Conservation (phyloP, 2,113 vertebrate species). For the Tragelaphus buxtoni region DNA sequence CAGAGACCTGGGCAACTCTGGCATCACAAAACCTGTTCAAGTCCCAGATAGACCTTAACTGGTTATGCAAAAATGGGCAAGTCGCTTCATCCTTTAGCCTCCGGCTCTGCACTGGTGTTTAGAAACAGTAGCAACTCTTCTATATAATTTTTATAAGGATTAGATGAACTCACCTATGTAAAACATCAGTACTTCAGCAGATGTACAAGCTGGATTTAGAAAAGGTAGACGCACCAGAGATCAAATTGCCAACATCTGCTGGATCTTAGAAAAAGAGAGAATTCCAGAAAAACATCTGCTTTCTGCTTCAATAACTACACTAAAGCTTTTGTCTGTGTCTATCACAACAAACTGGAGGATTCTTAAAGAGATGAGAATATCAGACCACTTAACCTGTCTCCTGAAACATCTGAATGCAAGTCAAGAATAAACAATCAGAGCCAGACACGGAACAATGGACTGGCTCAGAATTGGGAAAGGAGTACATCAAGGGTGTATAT, state of each 20-base stretch:
- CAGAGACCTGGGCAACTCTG: background rate
- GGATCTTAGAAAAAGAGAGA: background rate
- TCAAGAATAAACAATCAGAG: background rate
- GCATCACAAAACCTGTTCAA: too few relatives aligned
- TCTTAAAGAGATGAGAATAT: background rate
- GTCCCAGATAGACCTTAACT: background rate
- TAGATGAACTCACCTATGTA: background rate
- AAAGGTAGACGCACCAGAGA: background rate
- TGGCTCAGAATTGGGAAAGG: background rate
- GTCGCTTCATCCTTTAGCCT: background rate
- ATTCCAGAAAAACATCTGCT: background rate
- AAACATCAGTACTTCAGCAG: background rate
- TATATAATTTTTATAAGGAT: background rate
- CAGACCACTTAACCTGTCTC: background rate
- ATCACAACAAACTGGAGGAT: background rate
- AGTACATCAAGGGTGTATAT: background rate
- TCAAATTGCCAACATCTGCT: background rate
- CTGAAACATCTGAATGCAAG: background rate
- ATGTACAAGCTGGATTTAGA: background rate
- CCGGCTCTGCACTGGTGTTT: background rate
- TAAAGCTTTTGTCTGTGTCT: background rate
- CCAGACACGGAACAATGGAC: background rate
- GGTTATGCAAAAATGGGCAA: fast-evolving
- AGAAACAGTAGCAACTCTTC: background rate
- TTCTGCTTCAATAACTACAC: background rate